A percentile compares a stretch with the other conserved stretches of the same genome.
Evolutionary conservation across 2,797 vertebrate species (phyloP).

Genomic region (Danio aesculapii): DNA sequence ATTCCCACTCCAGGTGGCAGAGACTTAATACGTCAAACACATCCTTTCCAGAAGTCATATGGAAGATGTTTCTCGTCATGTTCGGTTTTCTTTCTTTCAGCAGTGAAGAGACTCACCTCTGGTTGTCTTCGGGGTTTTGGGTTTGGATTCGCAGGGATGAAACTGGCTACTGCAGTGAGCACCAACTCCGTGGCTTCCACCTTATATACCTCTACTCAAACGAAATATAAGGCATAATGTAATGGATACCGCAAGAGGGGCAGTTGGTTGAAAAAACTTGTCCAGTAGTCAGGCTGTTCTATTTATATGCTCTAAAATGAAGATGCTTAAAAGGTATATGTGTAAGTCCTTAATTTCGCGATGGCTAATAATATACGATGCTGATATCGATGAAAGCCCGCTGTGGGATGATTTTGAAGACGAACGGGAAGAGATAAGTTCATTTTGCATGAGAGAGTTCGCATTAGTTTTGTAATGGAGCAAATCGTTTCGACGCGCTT

Average conservation of each 20-base stretch:
- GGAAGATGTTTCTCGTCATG: neutral
- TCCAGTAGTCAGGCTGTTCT: conserved; percentile 84
- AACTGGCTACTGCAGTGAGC: conserved; percentile 80
- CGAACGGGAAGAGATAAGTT: conserved; percentile 50
- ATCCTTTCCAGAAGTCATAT: conserved; percentile 15
- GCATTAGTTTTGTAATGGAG: neutral
- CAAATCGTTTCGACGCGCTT: neutral
- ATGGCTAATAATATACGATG: conserved; percentile 82
- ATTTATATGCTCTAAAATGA: conserved; percentile 87
- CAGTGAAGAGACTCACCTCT: conserved; percentile 80
- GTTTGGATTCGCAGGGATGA: conserved; percentile 76
- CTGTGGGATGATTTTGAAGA: conserved; percentile 22
- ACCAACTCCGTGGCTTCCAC: conserved; percentile 42
- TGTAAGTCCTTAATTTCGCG: conserved; percentile 83
- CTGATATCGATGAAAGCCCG: conserved; percentile 75
- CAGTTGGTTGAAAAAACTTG: conserved; percentile 79
- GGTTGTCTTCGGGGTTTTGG: conserved; percentile 68
- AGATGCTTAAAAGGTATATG: conserved; percentile 86
- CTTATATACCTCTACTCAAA: conserved; percentile 79
- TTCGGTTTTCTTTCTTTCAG: conserved; percentile 62
- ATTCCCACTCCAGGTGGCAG: conserved; percentile 34
- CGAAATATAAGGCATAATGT: conserved; percentile 84
- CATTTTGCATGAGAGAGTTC: conserved; percentile 42
- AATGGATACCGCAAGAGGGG: conserved; percentile 81
- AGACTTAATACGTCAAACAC: neutral